phyloP scores from a whole-genome alignment of 2,888 invertebrate genomes.

The Epiblema foenella region DNA sequence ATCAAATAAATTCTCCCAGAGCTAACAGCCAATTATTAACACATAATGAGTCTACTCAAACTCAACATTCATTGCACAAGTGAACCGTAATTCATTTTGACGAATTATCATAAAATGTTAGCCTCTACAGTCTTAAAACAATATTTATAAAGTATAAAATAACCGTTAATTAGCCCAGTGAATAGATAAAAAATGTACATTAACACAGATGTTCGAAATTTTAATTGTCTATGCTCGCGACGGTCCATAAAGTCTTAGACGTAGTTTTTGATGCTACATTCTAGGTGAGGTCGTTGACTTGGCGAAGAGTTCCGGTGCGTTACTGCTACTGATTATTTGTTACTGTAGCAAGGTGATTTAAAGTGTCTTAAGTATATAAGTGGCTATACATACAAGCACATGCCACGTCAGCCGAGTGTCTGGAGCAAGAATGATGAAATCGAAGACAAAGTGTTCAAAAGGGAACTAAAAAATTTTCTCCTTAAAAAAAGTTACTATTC shows the following conservation, averaged over 20 bases:
- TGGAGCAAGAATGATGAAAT: no score
- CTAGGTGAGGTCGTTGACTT: conserved; percentile 71
- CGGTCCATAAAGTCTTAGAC: conserved; percentile 80
- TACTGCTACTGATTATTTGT: conserved; percentile 45
- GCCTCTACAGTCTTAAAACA: conserved; percentile 14
- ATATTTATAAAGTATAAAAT: conserved; percentile 28
- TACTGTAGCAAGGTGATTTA: conserved; percentile 3
- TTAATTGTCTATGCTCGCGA: conserved; percentile 70
- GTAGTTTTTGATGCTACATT: conserved; percentile 67
- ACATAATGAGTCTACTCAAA: not conserved
- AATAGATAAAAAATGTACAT: conserved; percentile 47
- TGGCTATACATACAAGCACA: not conserved
- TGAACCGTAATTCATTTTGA: conserved; percentile 20
- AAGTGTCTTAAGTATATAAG: conserved; percentile 1
- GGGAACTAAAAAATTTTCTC: no score
- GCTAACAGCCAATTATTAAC: conserved; percentile 22
- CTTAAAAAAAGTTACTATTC: no score
- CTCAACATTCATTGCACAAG: not conserved
- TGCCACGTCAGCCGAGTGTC: no score
- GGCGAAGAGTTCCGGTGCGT: conserved; percentile 45
- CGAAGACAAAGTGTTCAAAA: no score
- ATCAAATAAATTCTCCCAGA: conserved; percentile 17
- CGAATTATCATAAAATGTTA: conserved; percentile 14
- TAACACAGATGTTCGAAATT: conserved; percentile 62
- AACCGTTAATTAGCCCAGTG: conserved; percentile 51